Evolutionary conservation across 23 tunicate species (phyloP).

Genomic region (Clavelina lepadiformis): DNA sequence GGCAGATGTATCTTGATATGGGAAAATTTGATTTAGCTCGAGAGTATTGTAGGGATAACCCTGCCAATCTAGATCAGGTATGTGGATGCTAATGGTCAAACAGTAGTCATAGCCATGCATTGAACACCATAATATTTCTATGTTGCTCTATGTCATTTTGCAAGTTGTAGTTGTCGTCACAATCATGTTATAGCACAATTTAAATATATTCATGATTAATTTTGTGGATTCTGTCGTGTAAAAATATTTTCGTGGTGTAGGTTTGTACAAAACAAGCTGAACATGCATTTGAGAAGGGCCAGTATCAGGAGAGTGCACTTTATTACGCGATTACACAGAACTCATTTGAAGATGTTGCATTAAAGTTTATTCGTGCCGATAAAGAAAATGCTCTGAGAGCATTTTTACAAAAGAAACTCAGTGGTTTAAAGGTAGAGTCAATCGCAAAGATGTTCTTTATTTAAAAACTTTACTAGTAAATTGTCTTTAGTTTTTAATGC

Average conservation of each 20-base stretch:
- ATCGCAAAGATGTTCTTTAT: not conserved
- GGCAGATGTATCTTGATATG: slow-evolving; percentile 90
- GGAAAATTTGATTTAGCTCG: slow-evolving; percentile 76
- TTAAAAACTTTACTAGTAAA: not conserved
- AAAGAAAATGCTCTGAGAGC: slow-evolving; percentile 66
- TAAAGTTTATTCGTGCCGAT: slow-evolving; percentile 66
- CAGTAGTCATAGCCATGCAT: no score
- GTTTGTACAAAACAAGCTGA: slow-evolving; percentile 82
- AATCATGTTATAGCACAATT: not conserved
- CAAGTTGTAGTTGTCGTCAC: not conserved
- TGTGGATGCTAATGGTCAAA: no score
- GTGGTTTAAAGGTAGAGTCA: slow-evolving; percentile 36
- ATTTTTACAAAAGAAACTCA: slow-evolving; percentile 63
- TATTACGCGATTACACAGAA: slow-evolving; percentile 73
- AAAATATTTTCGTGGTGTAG: no score
- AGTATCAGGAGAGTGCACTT: slow-evolving; percentile 80
- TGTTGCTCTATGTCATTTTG: no score
- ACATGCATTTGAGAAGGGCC: slow-evolving; percentile 48
- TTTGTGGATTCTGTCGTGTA: no score
- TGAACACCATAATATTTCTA: no score
- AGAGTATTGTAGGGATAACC: slow-evolving; percentile 84
- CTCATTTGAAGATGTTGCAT: slow-evolving; percentile 70
- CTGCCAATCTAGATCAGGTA: slow-evolving; percentile 65
- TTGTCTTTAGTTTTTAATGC: not conserved
- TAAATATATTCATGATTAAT: no score